Conservation (phyloP, 1,140 invertebrate genomes). For the Berghia stephanieae region DNA sequence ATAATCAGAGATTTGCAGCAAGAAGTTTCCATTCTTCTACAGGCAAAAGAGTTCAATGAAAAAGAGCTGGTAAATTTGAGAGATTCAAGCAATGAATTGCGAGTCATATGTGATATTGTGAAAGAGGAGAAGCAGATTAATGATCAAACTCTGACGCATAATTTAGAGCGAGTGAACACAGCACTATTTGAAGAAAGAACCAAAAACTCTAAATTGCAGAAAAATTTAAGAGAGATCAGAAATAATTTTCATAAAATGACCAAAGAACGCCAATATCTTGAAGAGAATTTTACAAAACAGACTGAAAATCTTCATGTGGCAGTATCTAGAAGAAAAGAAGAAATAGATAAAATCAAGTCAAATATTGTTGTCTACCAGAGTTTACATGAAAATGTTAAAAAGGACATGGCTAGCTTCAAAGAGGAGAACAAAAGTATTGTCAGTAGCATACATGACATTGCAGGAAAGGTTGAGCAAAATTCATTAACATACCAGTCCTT, state of each 20-base stretch:
- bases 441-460: no score
- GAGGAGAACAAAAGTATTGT: no score
- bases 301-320: background rate
- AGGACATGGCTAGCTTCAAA: background rate
- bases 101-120: slow-evolving; percentile 39
- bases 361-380: slow-evolving; percentile 14
- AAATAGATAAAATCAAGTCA: background rate
- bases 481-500: no score
- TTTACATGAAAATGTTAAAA: background rate
- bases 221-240: slow-evolving; percentile 39
- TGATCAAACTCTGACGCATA: slow-evolving; percentile 37
- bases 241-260: slow-evolving; percentile 38
- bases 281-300: slow-evolving; percentile 26
- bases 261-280: slow-evolving; percentile 28
- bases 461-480: no score
- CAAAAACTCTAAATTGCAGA: slow-evolving; percentile 36
- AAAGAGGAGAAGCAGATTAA: slow-evolving; percentile 41
- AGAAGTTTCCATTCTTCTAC: slow-evolving; percentile 31
- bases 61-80: slow-evolving; percentile 33
- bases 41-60: slow-evolving; percentile 41
- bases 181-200: slow-evolving; percentile 38
- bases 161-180: slow-evolving; percentile 38
- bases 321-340: background rate
- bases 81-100: slow-evolving; percentile 38
- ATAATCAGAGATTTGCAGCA: slow-evolving; percentile 27